Evolutionary conservation across 2,888 invertebrate species (phyloP).

Genomic region (Epinotia brunnichana): DNA sequence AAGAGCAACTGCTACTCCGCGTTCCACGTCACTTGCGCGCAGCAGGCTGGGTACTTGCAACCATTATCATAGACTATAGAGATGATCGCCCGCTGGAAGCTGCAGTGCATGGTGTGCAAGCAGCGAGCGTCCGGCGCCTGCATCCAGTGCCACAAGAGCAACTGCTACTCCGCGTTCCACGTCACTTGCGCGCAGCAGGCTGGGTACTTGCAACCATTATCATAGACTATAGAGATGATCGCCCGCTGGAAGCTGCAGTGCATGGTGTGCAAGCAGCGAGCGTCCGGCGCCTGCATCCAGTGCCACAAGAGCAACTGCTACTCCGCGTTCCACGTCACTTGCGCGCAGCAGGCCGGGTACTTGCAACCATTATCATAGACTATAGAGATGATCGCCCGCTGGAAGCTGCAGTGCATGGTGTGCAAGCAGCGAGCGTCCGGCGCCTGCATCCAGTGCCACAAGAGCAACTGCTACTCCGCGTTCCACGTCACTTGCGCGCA

Average conservation of each 20-base stretch:
- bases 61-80: no score
- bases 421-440: constrained; percentile 97
- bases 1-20: constrained; percentile 98
- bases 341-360: constrained; percentile 95
- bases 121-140: constrained; percentile 96
- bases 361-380: no score
- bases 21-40: constrained; percentile 99
- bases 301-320: constrained; percentile 98
- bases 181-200: constrained; percentile 99
- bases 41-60: constrained; percentile 88
- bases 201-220: constrained; percentile 67
- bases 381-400: no score
- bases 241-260: constrained; percentile 98
- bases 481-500: constrained; percentile 99
- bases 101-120: constrained; percentile 99
- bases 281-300: constrained; percentile 98
- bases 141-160: constrained; percentile 98
- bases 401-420: constrained; percentile 98
- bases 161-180: constrained; percentile 99
- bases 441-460: constrained; percentile 99
- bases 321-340: constrained; percentile 99
- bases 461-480: constrained; percentile 97
- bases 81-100: constrained; percentile 96
- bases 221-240: constrained; percentile 95
- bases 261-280: constrained; percentile 97